Percentiles rank a stretch among this genome's conserved stretches.
phyloP scores from a whole-genome alignment of 2,888 invertebrate species.

The Scaptodrosophila latifasciaeformis region DNA sequence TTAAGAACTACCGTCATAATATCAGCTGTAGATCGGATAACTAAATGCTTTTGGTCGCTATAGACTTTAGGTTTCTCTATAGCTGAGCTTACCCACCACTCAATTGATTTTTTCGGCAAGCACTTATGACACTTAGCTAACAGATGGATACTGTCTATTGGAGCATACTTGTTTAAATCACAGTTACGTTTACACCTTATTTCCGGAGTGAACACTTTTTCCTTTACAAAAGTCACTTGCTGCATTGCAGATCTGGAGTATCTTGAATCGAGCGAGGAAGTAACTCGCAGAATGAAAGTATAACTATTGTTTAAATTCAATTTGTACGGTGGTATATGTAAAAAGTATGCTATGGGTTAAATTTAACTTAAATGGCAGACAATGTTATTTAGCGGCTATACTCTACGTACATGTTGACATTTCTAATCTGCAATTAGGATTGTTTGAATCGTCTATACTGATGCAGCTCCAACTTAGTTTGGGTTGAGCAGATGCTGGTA shows the following conservation, averaged over 20 bases:
- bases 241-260: too few species aligned
- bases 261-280: neutral
- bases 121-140: conserved; percentile 3
- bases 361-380: neutral
- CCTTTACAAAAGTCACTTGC: neutral
- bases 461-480: conserved; percentile 17
- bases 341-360: neutral
- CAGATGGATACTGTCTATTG: conserved; percentile 10
- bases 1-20: neutral
- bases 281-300: conserved; percentile 2
- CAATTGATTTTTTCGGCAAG: neutral
- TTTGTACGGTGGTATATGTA: conserved; percentile 8
- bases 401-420: conserved; percentile 20
- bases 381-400: neutral
- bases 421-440: conserved; percentile 3
- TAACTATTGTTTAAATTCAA: neutral
- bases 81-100: too few species aligned
- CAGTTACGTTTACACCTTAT: conserved; percentile 22
- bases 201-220: neutral
- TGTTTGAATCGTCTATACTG: conserved; percentile 5
- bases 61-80: too few species aligned
- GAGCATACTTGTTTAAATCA: neutral
- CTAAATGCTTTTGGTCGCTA: neutral
- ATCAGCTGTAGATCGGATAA: neutral
- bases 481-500: accelerated